Evolutionary conservation across 1,140 invertebrate genomes (phyloP).

Genomic region (Cydia strobilella): DNA sequence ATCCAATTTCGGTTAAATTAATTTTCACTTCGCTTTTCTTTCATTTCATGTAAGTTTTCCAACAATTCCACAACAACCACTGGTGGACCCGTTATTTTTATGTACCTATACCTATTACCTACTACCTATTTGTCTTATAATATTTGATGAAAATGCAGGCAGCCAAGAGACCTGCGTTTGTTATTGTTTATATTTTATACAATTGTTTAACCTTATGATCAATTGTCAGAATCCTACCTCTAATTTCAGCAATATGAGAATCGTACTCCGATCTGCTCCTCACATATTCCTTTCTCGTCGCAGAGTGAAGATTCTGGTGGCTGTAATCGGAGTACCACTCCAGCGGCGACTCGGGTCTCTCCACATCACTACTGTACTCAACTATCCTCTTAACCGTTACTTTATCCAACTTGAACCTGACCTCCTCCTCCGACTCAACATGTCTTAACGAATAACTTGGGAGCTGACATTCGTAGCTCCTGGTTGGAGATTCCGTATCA

Average conservation of each 20-base stretch:
- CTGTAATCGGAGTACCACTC: conserved; percentile 75
- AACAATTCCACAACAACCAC: no score
- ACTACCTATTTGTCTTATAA: no score
- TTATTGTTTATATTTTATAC: no score
- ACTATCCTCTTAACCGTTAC: conserved; percentile 81
- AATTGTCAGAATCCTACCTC: conserved; percentile 83
- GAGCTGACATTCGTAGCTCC: conserved; percentile 62
- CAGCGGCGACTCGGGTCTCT: conserved; percentile 81
- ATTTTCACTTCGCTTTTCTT: no score
- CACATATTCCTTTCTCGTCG: conserved; percentile 82
- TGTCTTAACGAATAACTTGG: conserved; percentile 66
- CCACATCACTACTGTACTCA: conserved; percentile 53
- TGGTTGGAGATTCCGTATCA: conserved; percentile 73
- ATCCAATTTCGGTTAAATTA: no score
- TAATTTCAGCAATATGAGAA: conserved; percentile 91
- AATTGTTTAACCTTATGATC: not conserved
- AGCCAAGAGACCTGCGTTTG: no score
- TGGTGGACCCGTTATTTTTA: no score
- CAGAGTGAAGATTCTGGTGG: conserved; percentile 77
- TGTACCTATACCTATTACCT: no score
- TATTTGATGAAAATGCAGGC: no score
- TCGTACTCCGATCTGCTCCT: conserved; percentile 90
- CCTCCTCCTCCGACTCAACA: conserved; percentile 81
- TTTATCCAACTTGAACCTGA: conserved; percentile 85
- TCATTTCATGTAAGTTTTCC: no score